Evolutionary conservation across 2,797 vertebrate genomes (phyloP).

Genomic region (Tauraco hartlaubi): DNA sequence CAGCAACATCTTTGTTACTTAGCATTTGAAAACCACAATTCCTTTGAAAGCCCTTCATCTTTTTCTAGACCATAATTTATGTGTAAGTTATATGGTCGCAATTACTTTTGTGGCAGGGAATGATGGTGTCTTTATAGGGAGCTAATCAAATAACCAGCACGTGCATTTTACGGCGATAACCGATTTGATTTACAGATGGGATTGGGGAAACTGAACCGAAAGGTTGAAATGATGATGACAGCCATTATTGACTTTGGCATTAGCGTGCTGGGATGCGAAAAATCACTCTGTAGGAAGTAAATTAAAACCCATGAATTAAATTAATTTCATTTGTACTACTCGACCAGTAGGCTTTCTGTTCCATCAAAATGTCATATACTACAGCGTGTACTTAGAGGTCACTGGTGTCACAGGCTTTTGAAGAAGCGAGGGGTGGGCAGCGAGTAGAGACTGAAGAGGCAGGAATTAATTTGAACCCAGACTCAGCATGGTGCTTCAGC

Average conservation of each 20-base stretch:
- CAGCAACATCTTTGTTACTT: neutral
- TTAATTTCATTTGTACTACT: slow-evolving; percentile 12
- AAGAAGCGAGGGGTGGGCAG: neutral
- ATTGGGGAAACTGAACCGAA: neutral
- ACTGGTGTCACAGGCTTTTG: neutral
- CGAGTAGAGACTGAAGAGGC: neutral
- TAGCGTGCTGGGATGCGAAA: slow-evolving; percentile 13
- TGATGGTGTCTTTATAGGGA: neutral
- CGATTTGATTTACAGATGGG: neutral
- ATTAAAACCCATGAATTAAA: slow-evolving; percentile 38
- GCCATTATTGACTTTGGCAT: neutral
- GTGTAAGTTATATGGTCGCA: neutral
- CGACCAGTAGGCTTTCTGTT: neutral
- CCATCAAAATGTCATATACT: neutral
- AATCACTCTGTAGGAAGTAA: slow-evolving; percentile 15
- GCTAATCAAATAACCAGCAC: neutral
- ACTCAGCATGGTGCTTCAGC: neutral
- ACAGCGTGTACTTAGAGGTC: neutral
- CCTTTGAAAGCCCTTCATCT: neutral
- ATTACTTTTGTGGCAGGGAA: neutral
- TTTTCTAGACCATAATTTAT: neutral
- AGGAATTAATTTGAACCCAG: neutral
- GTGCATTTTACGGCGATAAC: neutral
- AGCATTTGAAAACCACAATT: neutral
- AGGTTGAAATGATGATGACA: neutral